Evolutionary conservation across 1,140 invertebrate species (phyloP).

Genomic region (Formica exsecta): DNA sequence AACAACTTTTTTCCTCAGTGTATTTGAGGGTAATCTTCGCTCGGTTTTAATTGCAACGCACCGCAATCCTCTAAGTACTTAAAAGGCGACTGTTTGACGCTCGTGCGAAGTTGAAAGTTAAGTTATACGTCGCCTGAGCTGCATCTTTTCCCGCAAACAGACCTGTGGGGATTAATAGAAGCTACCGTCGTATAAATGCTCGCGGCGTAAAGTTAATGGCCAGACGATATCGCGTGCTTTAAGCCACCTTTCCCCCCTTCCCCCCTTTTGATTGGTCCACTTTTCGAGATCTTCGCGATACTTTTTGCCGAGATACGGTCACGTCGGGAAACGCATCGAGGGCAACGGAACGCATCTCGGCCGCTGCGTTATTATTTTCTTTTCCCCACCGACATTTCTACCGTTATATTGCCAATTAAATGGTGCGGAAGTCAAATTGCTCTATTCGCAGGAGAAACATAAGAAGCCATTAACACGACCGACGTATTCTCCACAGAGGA

Average conservation of each 20-base stretch:
- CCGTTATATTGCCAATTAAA: slow-evolving; percentile 32
- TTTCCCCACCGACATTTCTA: not conserved
- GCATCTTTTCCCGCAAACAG: slow-evolving; percentile 15
- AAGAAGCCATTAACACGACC: slow-evolving; percentile 12
- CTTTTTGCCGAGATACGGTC: not conserved
- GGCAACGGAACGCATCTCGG: slow-evolving; percentile 7
- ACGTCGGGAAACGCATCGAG: not conserved
- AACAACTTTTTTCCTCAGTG: no score
- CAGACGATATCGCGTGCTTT: slow-evolving; percentile 1
- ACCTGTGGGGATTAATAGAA: slow-evolving; percentile 37
- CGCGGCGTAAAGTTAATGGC: slow-evolving; percentile 50
- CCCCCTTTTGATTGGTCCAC: slow-evolving; percentile 31
- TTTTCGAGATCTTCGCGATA: slow-evolving; percentile 29
- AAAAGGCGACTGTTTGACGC: not conserved
- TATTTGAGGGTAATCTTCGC: not conserved
- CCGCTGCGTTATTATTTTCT: slow-evolving; percentile 16
- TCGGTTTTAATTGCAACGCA: not conserved
- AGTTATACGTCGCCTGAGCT: not conserved
- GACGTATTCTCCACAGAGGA: no score
- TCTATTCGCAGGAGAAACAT: not conserved
- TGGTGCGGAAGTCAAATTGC: slow-evolving; percentile 19
- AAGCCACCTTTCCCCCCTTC: not conserved
- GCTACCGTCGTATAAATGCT: slow-evolving; percentile 38
- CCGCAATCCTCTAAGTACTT: not conserved
- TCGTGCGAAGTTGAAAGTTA: slow-evolving; percentile 23